phyloP scores from a whole-genome alignment of 1,140 invertebrate genomes.

The Sminthurides bifidus region DNA sequence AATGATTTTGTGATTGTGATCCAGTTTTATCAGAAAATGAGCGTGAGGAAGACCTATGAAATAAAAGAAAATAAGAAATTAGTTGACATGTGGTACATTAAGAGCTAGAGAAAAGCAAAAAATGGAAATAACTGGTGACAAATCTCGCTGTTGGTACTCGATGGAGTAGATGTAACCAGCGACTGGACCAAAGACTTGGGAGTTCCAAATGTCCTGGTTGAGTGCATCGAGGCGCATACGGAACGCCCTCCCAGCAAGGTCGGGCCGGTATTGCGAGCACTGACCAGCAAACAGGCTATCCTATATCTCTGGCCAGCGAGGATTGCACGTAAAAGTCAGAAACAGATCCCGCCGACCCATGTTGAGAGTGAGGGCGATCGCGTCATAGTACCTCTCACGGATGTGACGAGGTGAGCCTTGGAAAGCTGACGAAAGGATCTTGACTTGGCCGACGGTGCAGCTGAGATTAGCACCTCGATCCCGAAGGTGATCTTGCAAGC shows the following conservation, averaged over 20 bases:
- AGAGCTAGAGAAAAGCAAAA: no score
- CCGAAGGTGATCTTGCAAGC: constrained; percentile 24
- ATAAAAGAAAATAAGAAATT: no score
- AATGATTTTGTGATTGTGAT: constrained; percentile 17
- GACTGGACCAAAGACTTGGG: constrained; percentile 32
- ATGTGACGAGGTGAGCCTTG: constrained; percentile 34
- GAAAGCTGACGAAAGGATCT: constrained; percentile 26
- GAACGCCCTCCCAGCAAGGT: constrained; percentile 41
- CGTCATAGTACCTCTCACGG: constrained; percentile 37
- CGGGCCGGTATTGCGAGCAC: constrained; percentile 35
- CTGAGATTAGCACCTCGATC: background rate
- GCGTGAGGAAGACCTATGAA: constrained; percentile 36
- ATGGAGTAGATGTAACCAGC: constrained; percentile 27
- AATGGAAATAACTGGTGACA: no score
- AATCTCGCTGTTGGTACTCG: no score
- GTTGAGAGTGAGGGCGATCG: constrained; percentile 36
- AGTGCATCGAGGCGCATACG: constrained; percentile 37
- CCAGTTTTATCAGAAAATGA: constrained; percentile 34
- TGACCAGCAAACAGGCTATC: constrained; percentile 31
- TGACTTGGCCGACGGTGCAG: background rate
- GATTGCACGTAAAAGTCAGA: constrained; percentile 40
- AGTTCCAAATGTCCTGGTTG: constrained; percentile 23
- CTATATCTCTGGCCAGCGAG: constrained; percentile 38
- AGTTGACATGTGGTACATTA: no score
- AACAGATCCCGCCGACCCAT: constrained; percentile 39